Percentiles rank a stretch among this genome's conserved stretches.
Conservation (phyloP, 2,888 invertebrate genomes). For the Atherix ibis region DNA sequence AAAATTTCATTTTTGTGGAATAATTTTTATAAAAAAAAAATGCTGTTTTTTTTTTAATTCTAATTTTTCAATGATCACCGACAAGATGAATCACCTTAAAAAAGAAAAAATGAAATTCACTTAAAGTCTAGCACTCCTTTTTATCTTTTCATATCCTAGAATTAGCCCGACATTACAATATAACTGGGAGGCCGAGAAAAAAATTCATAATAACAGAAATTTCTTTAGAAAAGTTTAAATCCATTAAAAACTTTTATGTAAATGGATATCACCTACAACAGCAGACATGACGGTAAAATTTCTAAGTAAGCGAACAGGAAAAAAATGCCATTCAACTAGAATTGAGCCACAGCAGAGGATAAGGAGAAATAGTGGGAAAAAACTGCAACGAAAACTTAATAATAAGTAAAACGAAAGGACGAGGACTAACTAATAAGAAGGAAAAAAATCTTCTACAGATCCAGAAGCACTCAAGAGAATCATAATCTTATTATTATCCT, state of each 20-base stretch:
- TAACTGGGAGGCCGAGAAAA: too few relatives aligned
- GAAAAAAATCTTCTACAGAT: not conserved
- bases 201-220: too few relatives aligned
- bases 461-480: conserved; percentile 13
- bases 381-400: conserved; percentile 8
- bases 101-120: too few relatives aligned
- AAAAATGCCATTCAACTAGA: conserved; percentile 4
- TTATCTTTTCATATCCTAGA: too few relatives aligned
- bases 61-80: too few relatives aligned
- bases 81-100: too few relatives aligned
- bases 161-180: too few relatives aligned
- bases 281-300: conserved; percentile 6
- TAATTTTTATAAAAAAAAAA: too few relatives aligned
- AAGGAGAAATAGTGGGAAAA: conserved; percentile 6
- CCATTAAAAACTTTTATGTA: conserved; percentile 13
- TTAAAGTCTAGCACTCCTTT: too few relatives aligned
- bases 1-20: too few relatives aligned
- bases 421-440: conserved; percentile 5
- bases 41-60: too few relatives aligned
- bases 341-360: not conserved
- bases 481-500: conserved; percentile 16
- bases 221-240: conserved; percentile 10
- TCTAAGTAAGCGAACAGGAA: too few relatives aligned
- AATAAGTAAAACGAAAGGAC: conserved; percentile 6
- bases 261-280: conserved; percentile 11